Evolutionary conservation across 2,113 vertebrate genomes (phyloP), one percentile per base, ranked within the genome.

Genomic region (Catharus bicknelli): DNA sequence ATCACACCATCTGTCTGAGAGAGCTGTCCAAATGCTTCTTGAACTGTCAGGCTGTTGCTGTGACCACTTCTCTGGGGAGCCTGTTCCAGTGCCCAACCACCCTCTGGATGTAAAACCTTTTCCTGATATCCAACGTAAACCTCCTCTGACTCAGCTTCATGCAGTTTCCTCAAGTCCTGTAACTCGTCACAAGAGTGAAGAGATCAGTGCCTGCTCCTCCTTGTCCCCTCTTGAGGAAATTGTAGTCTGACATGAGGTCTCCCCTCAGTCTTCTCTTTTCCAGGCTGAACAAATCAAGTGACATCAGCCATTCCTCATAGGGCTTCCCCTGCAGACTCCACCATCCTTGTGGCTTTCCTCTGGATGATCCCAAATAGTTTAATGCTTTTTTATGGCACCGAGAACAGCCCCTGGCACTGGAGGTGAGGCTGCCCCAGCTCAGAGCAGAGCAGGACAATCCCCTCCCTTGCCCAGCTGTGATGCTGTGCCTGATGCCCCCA

Each of bases 221-320:
- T 25, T 0, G 0, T 47, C 11, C 20, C 13, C 25, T 48, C 21
- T n/a, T 22, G n/a, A 12, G 14, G 16, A 54, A 30, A 29, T 11
- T 75, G 69, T 54, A 30, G 27, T 47, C 11, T 40, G 20, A 7
- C 13, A 3, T 7, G n/a, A 67, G n/a, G 7, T 54, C 13, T 75
- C n/a, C 29, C 40, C 40, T 75, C 40, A 10, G 67, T 48, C 48
- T 75, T 20, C 23, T 29, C 21, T 73, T 63, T 27, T 42, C 29
- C 13, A 47, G n/a, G 40, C 54, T 54, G 62, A 68, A 26, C n/a
- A 68, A 30, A 75, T 8, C 23, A 25, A 59, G 23, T 53, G 45
- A 66, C 15, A 11, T 59, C 68, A 88, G 20, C 29, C 5, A 2
- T 25, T 89, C 20, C 11, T 75, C 14, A 5, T 42, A 30, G 2